Base-by-base conservation (phyloP, 2,113 vertebrate species). In the Campylomormyrus tamandua region DNA sequence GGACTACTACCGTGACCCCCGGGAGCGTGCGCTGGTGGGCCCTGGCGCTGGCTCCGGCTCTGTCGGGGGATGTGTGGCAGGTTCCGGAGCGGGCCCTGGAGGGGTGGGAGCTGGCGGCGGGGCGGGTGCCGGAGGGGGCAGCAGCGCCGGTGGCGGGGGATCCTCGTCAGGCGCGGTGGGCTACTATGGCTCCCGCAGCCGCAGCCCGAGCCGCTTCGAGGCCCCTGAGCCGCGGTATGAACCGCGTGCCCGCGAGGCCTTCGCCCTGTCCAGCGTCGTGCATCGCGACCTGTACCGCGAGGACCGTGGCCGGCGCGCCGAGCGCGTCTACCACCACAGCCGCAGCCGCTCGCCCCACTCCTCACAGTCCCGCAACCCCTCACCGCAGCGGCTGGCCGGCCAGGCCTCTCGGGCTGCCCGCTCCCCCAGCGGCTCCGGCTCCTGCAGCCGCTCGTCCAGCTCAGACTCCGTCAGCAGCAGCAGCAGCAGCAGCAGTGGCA, bases 381-480 rank as follows among this genome's bases (percentile, higher is more conserved):
- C 98, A 86, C 98, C 98, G 1, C 98, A 99, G 94, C 93, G 98
- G 92, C 95, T 97, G 94, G 94, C 97, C 17, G 97, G 97, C 93
- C 98, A 99, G 95, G 96, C 96, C 0, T 94, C 98, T 77, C 96
- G 98, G 94, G 96, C 97, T 24, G 92, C 97, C 39, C 96, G 98
- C 92, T 99, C 98, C 24, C 98, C 98, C 90, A 99, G 98, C 88
- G 97, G 96, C 93, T 98, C 98, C 70, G 96, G 96, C 87, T 98
- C 98, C 45, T 94, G 94, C 58, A 98, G 98, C 94, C 94, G 97
- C 91, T 99, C 98, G 27, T 99, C 98, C 48, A 99, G 98, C 94
- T 99, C 98, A 0, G 98, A 99, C 92, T 99, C 98, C 3, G 96
- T 99, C 95, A 99, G 98, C 97, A 99, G 98, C 96, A 98, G 97